phyloP scores from a whole-genome alignment of 2,888 invertebrate species.

The Sesia bembeciformis region DNA sequence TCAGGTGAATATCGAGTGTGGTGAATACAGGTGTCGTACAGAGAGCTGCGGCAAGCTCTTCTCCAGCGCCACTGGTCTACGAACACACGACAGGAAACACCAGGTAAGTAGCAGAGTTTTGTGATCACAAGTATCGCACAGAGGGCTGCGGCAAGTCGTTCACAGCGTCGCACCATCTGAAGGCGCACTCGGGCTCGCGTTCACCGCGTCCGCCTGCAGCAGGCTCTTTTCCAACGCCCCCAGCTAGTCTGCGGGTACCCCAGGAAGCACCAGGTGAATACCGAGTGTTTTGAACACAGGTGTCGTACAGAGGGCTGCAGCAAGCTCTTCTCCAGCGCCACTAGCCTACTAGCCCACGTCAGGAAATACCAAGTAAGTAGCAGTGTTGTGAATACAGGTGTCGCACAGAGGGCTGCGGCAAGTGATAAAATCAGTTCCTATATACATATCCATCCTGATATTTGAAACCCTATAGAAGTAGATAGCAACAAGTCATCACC shows the following conservation, averaged over 20 bases:
- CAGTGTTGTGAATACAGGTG: too few species aligned
- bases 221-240: conserved; percentile 88
- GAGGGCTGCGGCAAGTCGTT: conserved; percentile 84
- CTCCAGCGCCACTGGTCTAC: conserved; percentile 88
- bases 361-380: conserved; percentile 77
- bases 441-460: too few species aligned
- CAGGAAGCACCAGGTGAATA: conserved; percentile 82
- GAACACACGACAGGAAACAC: conserved; percentile 86
- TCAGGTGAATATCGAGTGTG: conserved; percentile 36
- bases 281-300: too few species aligned
- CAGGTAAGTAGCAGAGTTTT: conserved; percentile 46
- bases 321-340: conserved; percentile 87
- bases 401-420: conserved; percentile 84
- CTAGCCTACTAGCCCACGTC: conserved; percentile 86
- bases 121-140: too few species aligned
- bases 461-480: too few species aligned
- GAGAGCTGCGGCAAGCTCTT: conserved; percentile 83
- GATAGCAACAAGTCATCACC: too few species aligned
- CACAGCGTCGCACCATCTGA: conserved; percentile 94
- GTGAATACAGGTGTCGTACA: too few species aligned
- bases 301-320: conserved; percentile 68
- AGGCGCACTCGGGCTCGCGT: conserved; percentile 90
- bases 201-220: conserved; percentile 79
- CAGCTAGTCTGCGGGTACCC: conserved; percentile 88
- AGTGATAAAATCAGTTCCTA: conserved; percentile 45